Conservation (phyloP, 2,888 invertebrate genomes). For the Mycalesis mineus region DNA sequence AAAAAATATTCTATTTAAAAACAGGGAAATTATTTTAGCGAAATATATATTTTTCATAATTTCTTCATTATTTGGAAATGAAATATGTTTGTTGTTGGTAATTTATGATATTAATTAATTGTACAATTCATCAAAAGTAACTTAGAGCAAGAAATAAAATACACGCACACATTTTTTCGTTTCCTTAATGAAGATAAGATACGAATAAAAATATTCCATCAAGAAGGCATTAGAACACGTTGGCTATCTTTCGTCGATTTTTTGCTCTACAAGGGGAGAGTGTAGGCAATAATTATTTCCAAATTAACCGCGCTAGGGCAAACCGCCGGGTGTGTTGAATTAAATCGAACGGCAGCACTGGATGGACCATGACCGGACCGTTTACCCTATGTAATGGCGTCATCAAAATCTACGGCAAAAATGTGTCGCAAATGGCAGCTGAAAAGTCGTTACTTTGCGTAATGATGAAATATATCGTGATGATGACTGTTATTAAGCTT, state of each 20-base stretch:
- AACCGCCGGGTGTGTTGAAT: constrained; percentile 65
- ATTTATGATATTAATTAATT: too few species aligned
- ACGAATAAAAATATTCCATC: constrained; percentile 27
- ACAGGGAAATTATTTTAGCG: too few species aligned
- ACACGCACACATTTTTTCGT: background rate
- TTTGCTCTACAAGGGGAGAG: constrained; percentile 44
- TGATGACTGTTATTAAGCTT: constrained; percentile 26
- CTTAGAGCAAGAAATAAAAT: background rate
- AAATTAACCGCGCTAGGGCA: constrained; percentile 63
- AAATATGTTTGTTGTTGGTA: too few species aligned
- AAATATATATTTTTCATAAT: too few species aligned
- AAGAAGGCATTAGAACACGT: constrained; percentile 36
- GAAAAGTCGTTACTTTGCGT: constrained; percentile 37
- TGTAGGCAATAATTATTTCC: constrained; percentile 67
- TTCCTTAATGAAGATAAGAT: constrained; percentile 16
- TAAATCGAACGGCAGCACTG: constrained; percentile 60
- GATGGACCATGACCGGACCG: constrained; percentile 59
- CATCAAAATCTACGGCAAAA: constrained; percentile 68
- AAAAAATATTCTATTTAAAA: too few species aligned
- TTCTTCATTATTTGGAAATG: too few species aligned
- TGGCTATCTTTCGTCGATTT: constrained; percentile 39
- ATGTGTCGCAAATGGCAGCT: constrained; percentile 63
- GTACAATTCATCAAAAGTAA: background rate
- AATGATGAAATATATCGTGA: constrained; percentile 34
- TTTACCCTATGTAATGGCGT: constrained; percentile 61